Base-by-base conservation (phyloP, 2,113 vertebrate genomes). In the Chloebia gouldiae region DNA sequence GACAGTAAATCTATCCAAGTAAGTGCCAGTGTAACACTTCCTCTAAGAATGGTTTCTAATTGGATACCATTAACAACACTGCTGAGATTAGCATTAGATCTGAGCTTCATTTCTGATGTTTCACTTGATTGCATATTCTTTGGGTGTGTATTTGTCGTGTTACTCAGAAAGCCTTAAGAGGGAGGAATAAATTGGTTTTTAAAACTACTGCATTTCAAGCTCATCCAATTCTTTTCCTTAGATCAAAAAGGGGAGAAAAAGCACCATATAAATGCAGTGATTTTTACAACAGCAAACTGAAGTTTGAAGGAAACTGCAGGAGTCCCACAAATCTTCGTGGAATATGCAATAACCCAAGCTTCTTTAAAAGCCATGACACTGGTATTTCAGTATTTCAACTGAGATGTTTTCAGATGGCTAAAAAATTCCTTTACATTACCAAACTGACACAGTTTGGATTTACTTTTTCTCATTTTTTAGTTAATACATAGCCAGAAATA, bases 121-220 rank as follows among this genome's bases (percentile, higher is more conserved):
- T 8, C 6, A 71, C 65, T 94, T 93, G 80, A 95, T 40, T 95
- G 83, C 60, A 30, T 75, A 91, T 92, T 94, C 69, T 97, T 63
- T 42, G 51, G 42, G 8, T 73, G 65, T 2, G 5, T 47, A 84
- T 90, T 75, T 88, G 60, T 56, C 11, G 2, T 37, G 83, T 86
- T 86, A 83, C 50, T 90, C 92, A 83, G 77, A 91, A 78, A 96
- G 83, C 30, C 37, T 42, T 54, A 63, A 35, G 59, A 88, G 42
- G 50, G 42, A 88, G 50, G 50, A 95, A 92, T 83, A 93, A 82
- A 83, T 7, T 65, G 20, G 39, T 70, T 91, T 90, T 80, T 70
- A 65, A 73, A 86, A 37, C 9, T 12, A 33, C 45, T 60, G 18
- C 15, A 5, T 39, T 86, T 56, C 14, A 60, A 19, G 35, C 20